These are phyloP conservation scores for Mormyrops boulengeri DNA, from an alignment of 2,797 vertebrate genomes.

Conservation along the genomic window DNA sequence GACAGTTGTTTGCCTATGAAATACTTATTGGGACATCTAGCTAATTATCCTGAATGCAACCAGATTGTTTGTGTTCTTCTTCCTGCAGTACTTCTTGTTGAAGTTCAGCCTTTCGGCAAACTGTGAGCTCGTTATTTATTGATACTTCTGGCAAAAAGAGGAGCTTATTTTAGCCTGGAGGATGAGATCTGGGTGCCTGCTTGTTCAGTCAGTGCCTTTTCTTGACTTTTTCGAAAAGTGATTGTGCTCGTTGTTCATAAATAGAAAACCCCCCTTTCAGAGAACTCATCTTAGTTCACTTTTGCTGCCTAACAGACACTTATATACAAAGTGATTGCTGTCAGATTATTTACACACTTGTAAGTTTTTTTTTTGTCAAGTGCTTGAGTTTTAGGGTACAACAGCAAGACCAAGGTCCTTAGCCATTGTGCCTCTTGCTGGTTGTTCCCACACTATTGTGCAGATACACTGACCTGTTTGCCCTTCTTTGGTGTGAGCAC, in stretches of 20 bases:
- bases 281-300: background rate
- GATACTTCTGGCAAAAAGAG: background rate
- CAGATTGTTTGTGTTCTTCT: background rate
- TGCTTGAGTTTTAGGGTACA: background rate
- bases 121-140: background rate
- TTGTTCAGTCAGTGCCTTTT: constrained; percentile 2
- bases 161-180: background rate
- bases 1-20: constrained; percentile 1
- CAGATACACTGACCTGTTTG: background rate
- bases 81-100: background rate
- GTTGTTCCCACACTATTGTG: background rate
- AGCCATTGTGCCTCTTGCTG: background rate
- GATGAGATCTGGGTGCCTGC: background rate
- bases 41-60: background rate
- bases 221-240: background rate
- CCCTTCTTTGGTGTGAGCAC: background rate
- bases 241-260: background rate
- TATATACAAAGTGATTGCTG: background rate
- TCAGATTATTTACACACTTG: background rate
- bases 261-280: background rate
- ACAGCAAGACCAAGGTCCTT: background rate
- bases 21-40: background rate
- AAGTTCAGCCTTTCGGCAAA: background rate
- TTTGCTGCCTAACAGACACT: background rate
- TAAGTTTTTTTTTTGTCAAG: background rate